phyloP scores from a whole-genome alignment of 2,888 invertebrate genomes.

The Mesorhabditis spiculigera region DNA sequence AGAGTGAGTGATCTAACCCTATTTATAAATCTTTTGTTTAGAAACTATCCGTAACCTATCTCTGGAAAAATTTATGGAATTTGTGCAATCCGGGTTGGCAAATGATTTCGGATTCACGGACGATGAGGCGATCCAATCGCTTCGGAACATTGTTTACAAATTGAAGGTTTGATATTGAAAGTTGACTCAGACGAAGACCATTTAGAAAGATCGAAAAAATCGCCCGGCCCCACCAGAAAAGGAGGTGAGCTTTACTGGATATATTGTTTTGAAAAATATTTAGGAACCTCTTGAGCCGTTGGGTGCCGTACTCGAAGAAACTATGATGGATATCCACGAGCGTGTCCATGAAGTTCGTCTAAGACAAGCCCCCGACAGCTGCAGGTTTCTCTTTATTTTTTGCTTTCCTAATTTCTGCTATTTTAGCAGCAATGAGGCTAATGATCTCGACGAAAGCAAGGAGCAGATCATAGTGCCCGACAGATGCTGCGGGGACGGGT shows the following conservation, averaged over 20 bases:
- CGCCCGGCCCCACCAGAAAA: neutral
- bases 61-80: constrained; percentile 62
- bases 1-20: constrained; percentile 67
- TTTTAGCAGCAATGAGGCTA: no score
- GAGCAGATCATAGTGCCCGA: no score
- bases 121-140: constrained; percentile 79
- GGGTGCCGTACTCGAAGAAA: neutral
- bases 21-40: constrained; percentile 36
- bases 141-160: constrained; percentile 83
- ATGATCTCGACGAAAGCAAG: no score
- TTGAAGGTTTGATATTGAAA: constrained; percentile 65
- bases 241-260: neutral
- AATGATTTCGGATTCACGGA: constrained; percentile 89
- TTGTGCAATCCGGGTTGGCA: constrained; percentile 75
- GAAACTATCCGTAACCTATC: constrained; percentile 60
- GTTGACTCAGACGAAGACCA: neutral
- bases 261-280: neutral
- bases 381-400: no score
- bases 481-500: no score
- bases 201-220: neutral
- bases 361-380: no score
- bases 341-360: neutral
- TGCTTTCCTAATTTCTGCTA: no score
- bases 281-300: neutral
- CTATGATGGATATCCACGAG: constrained; percentile 4